Evolutionary conservation across 2,888 invertebrate species (phyloP).

Genomic region (Drosophila prostipennis): DNA sequence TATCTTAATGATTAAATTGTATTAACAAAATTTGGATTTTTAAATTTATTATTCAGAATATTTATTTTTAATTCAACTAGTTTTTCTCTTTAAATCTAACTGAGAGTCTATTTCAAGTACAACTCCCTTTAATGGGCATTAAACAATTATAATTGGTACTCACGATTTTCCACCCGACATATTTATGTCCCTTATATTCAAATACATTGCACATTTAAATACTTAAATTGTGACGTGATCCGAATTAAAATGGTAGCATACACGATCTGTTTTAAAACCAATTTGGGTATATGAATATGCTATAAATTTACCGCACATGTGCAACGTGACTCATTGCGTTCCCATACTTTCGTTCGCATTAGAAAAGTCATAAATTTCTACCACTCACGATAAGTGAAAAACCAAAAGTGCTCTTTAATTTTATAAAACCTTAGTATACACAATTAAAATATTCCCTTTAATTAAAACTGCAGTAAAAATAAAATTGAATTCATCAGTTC

Average conservation of each 20-base stretch:
- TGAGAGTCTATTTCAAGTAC: not conserved
- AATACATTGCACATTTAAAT: conserved; percentile 16
- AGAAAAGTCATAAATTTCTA: conserved; percentile 17
- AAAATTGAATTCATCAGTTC: not conserved
- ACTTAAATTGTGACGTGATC: conserved; percentile 29
- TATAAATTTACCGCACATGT: conserved; percentile 17
- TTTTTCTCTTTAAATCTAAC: not conserved
- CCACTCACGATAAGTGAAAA: conserved; percentile 9
- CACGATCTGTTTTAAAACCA: conserved; percentile 25
- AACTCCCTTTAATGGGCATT: not conserved
- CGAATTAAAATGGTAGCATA: conserved; percentile 15
- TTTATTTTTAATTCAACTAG: too few relatives aligned
- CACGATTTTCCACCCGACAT: conserved; percentile 21
- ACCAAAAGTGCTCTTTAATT: not conserved
- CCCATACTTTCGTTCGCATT: conserved; percentile 1
- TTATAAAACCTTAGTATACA: not conserved
- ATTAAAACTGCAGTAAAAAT: conserved; percentile 4
- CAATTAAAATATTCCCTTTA: not conserved
- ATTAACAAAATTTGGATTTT: too few relatives aligned
- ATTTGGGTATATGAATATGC: conserved; percentile 27
- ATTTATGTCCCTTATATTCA: conserved; percentile 35
- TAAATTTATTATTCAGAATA: too few relatives aligned
- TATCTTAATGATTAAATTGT: too few relatives aligned
- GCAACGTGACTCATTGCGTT: conserved; percentile 24
- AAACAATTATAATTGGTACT: not conserved